Evolutionary conservation across 2,797 vertebrate genomes (phyloP), one percentile per base, ranked within the genome.

Genomic region (Delichon dasypus): DNA sequence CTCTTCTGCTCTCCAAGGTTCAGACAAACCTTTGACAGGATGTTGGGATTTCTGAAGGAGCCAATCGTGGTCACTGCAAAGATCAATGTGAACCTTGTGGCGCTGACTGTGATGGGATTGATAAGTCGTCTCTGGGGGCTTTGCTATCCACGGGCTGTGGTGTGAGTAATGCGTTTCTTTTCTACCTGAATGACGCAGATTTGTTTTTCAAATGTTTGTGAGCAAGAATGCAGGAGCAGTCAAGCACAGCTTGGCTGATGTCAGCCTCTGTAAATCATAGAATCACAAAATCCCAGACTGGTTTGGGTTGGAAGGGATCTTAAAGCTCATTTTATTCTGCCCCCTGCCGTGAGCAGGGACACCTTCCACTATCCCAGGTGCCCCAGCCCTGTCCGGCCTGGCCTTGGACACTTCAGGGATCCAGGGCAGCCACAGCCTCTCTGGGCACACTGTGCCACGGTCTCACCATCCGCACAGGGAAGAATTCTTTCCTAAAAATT

Each of bases 121-220:
- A 90, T 98, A 78, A 99, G 97, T 94, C 96, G 99, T 20, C 96
- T 99, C 3, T 98, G 98, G 97, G 97, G 89, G 1, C 98, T 98
- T 67, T 87, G 97, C 84, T 98, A 98, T 76, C 99, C 99, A 4
- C 96, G 95, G 76, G 98, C 98, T 47, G 99, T 99, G 11, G 99
- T 99, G 99, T 99, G 97, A 99, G 99, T 97, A 70, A 76, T 50
- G 15, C 15, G 48, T 65, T 83, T 74, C 13, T 73, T 95, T 93
- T n/a, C 67, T 76, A 11, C 48, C 47, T 55, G 48, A 81, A 27
- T 48, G 44, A 32, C 4, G 17, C 11, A 53, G 27, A 18, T 10
- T 74, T 66, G n/a, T 3, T 72, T 80, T 40, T 70, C 21, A 78
- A 29, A 26, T 4, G 3, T 64, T 58, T 68, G 21, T 62, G 20